Base-by-base conservation (phyloP, 1,140 invertebrate genomes). In the Orius insidiosus region DNA sequence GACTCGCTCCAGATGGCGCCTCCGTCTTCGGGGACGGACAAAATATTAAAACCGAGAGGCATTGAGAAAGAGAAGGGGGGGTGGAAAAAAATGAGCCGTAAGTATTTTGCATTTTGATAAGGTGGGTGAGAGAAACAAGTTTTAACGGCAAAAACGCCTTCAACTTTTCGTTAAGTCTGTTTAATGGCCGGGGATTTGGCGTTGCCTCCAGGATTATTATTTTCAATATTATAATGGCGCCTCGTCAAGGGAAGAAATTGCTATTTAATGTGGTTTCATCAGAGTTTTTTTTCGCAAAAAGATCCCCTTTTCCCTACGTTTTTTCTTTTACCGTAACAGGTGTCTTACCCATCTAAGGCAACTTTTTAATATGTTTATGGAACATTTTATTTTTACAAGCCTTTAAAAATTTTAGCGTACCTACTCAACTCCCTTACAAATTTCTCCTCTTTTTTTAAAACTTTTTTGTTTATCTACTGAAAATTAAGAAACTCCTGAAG, bases 61-160 rank as follows among this genome's bases (percentile, higher is more conserved):
- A 24, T 3, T 4, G 24, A 24, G 24, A 24, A 7, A 24, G 24
- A 24, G 24, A n/a, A 31, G 44, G 32, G 10, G 35, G 14, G 31
- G 9, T 5, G 30, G 41, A 37, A 42, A 33, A 50, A 47, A 46
- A 47, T 43, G 31, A 33, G 14, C 14, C 35, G n/a, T 4, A 45
- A 47, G 49, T 47, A 19, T 50, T 50, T 50, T 46, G 49, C 49
- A 50, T 50, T 51, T 51, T 51, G 49, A 47, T 51, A 51, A 51
- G 49, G 49, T 51, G 39, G 44, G 30, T 38, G 47, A 49, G 45
- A 47, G 46, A 36, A 51, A 51, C 39, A 44, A 47, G 40, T 47
- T 51, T 46, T 36, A 37, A 41, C 33, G 13, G 46, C 33, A 47
- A 46, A 46, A 51, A 51, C 38, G 45, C 14, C 30, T 38, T 31